Base-by-base conservation (phyloP, 2,888 invertebrate species). In the Rhyacophila evoluta region DNA sequence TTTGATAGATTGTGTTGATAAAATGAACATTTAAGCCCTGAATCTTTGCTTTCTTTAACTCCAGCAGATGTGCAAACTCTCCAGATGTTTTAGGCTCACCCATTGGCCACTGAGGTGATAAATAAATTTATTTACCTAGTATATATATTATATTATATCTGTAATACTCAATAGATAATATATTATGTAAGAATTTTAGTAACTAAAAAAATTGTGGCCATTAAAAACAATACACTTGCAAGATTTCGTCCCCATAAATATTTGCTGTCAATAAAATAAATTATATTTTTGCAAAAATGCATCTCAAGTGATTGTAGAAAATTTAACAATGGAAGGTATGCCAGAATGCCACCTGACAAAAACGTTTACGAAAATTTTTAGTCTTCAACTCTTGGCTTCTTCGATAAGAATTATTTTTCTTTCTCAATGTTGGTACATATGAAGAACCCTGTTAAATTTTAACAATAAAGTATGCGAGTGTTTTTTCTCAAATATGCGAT, bases 281-380 rank as follows among this genome's bases (percentile, higher is more conserved):
- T 55, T 25, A 55, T 55, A 55, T 55, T 55, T 55, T 55, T 25
- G 29, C 25, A 55, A 55, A 55, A 55, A 55, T 55, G 55, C 55
- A 55, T 25, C 25, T 25, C 55, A 55, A 55, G 55, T 55, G 55
- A 55, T 55, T 10, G 19, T 55, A 25, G 25, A 55, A 55, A 19
- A 55, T 55, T 55, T 55, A 55, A 55, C 55, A 55, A 55, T 55
- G 55, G 55, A 55, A 55, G 55, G 55, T 25, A 55, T 25, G 55
- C 25, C 55, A 55, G 55, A 55, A 55, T 55, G 55, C 10, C 19
- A 55, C 8, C 55, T 55, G 15, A 19, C 55, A 55, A 55, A 55
- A 55, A 55, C 55, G 5, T 10, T 55, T 10, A 19, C 19, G 25
- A 55, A 55, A 55, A 12, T 55, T 8, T 55, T 55, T 10, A 55